These are phyloP conservation scores for Hemicordylus capensis DNA, from an alignment of 2,113 vertebrate genomes.

Conservation along the genomic window DNA sequence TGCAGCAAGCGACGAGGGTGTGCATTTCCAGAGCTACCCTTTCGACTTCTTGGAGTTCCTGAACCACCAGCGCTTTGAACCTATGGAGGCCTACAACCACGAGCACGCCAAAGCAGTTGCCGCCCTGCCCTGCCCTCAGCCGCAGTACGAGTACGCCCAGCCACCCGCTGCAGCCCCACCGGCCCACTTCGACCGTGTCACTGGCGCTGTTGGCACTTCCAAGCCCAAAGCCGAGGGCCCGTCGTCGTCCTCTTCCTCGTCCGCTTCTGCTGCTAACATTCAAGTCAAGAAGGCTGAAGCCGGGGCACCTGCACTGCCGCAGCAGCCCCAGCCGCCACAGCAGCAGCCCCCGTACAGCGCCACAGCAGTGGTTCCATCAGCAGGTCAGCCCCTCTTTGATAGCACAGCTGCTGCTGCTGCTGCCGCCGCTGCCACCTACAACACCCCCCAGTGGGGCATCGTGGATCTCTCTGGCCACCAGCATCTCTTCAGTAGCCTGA, in stretches of 20 bases:
- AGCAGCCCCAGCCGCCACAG: not conserved
- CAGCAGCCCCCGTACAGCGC: slow-evolving; percentile 28
- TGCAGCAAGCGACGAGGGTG: slow-evolving; percentile 72
- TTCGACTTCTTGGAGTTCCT: slow-evolving; percentile 77
- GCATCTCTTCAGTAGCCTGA: slow-evolving; percentile 74
- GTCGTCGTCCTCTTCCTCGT: slow-evolving; percentile 29
- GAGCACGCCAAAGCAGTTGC: slow-evolving; percentile 71
- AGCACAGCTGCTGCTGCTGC: slow-evolving; percentile 37
- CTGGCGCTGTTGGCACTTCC: slow-evolving; percentile 34
- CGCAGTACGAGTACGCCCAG: slow-evolving; percentile 47
- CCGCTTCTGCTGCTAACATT: not conserved
- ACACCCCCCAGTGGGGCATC: slow-evolving; percentile 73
- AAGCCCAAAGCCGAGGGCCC: slow-evolving; percentile 66
- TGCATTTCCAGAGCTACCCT: slow-evolving; percentile 77
- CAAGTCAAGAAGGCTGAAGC: slow-evolving; percentile 68
- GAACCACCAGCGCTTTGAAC: slow-evolving; percentile 77
- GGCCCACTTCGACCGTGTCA: slow-evolving; percentile 62
- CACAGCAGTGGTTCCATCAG: slow-evolving; percentile 39
- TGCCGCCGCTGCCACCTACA: slow-evolving; percentile 31
- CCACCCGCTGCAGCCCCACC: slow-evolving; percentile 46
- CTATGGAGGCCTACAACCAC: slow-evolving; percentile 69
- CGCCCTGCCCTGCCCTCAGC: slow-evolving; percentile 59
- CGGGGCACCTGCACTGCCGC: not conserved
- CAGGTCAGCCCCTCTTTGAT: slow-evolving; percentile 66
- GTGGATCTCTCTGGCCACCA: slow-evolving; percentile 77